phyloP scores from a whole-genome alignment of 2,797 vertebrate species.

The Mionectes olivaceus region DNA sequence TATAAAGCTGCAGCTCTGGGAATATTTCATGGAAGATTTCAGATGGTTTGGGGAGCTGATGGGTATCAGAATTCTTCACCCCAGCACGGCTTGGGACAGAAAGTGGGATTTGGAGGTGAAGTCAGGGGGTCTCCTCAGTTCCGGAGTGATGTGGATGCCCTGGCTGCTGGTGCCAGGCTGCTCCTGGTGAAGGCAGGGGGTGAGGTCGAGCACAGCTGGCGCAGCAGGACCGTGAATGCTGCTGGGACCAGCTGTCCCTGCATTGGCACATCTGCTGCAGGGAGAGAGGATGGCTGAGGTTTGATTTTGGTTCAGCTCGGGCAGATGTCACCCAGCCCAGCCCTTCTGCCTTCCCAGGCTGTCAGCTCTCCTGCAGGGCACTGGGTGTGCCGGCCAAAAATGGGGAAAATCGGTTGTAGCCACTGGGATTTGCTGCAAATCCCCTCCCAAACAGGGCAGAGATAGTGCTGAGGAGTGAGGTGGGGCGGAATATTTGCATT shows the following conservation, averaged over 20 bases:
- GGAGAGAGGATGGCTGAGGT: background rate
- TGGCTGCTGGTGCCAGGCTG: background rate
- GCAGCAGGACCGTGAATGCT: background rate
- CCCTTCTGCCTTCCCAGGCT: background rate
- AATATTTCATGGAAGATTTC: background rate
- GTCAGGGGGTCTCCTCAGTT: fast-evolving
- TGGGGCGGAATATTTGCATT: background rate
- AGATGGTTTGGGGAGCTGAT: background rate
- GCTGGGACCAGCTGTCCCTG: background rate
- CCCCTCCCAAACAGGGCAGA: background rate
- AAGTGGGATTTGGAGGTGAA: background rate
- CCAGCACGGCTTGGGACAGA: background rate
- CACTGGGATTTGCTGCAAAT: background rate
- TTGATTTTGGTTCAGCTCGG: background rate
- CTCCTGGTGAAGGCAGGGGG: background rate
- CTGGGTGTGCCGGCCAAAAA: background rate
- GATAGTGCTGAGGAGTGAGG: fast-evolving
- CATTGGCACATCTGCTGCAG: fast-evolving
- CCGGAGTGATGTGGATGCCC: background rate
- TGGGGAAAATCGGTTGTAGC: background rate
- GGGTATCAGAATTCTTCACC: background rate
- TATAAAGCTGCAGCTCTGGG: background rate
- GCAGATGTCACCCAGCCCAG: background rate
- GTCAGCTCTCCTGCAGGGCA: fast-evolving
- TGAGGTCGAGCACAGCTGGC: background rate